phyloP scores from a whole-genome alignment of 2,113 vertebrate species.

The Gadus chalcogrammus region DNA sequence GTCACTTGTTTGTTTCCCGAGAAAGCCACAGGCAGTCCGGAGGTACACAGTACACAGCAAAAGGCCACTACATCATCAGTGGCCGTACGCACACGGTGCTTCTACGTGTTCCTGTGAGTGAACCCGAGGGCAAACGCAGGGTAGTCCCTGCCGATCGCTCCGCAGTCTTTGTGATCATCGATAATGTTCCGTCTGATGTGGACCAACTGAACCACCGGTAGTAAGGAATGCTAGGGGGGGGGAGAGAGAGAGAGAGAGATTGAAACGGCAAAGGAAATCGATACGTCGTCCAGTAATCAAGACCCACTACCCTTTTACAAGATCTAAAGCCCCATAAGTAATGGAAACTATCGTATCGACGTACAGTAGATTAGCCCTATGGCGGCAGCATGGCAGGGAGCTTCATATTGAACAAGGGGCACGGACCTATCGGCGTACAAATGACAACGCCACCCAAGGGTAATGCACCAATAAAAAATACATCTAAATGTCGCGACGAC shows the following conservation, averaged over 20 bases:
- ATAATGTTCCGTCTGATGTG: constrained; percentile 4
- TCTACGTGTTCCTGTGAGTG: neutral
- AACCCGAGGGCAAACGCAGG: neutral
- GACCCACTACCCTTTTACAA: constrained; percentile 2
- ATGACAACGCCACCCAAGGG: too few species aligned
- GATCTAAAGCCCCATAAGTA: neutral
- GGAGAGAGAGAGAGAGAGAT: neutral
- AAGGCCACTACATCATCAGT: neutral
- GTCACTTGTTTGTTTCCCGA: too few species aligned
- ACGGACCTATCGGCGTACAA: too few species aligned
- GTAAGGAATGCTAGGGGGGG: too few species aligned
- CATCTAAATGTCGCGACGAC: too few species aligned
- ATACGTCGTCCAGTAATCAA: neutral
- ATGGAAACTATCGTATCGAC: neutral
- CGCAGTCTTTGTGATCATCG: neutral
- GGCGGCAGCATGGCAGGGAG: too few species aligned
- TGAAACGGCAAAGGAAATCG: constrained; percentile 7
- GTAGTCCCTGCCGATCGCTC: neutral
- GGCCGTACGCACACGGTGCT: neutral
- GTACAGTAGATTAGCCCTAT: neutral
- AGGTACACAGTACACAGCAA: neutral
- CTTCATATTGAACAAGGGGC: too few species aligned
- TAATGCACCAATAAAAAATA: too few species aligned
- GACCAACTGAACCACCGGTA: neutral
- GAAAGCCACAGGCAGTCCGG: neutral